Percentiles rank a stretch among this genome's conserved stretches.
phyloP scores from a whole-genome alignment of 2,888 invertebrate genomes.

The Hemicrepidius hirtus region DNA sequence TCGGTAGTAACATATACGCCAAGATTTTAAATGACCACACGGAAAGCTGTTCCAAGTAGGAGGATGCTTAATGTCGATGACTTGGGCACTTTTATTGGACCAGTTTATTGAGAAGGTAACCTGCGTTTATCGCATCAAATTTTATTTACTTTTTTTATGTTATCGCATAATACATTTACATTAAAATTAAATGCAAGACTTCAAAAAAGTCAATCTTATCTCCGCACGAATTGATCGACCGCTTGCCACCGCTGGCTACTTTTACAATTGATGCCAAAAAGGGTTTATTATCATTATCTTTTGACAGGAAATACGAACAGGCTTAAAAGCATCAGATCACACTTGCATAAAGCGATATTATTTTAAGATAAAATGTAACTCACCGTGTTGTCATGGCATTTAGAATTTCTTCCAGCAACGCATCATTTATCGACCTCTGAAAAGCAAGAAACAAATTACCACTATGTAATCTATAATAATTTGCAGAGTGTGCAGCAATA shows the following conservation, averaged over 20 bases:
- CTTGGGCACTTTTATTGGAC: slow-evolving; percentile 56
- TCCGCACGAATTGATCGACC: slow-evolving; percentile 38
- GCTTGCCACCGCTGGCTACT: slow-evolving; percentile 42
- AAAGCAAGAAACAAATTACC: slow-evolving; percentile 54
- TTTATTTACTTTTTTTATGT: slow-evolving; percentile 53
- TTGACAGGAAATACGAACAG: slow-evolving; percentile 25
- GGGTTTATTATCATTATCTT: slow-evolving; percentile 30
- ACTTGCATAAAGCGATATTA: slow-evolving; percentile 11
- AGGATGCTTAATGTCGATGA: slow-evolving; percentile 56
- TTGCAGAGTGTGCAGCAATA: slow-evolving; percentile 20
- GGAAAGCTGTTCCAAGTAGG: slow-evolving; percentile 54
- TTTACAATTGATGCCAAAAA: slow-evolving; percentile 40
- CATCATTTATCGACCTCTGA: slow-evolving; percentile 60
- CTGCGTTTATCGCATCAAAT: slow-evolving; percentile 56
- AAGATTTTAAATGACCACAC: slow-evolving; percentile 57
- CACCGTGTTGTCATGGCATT: slow-evolving; percentile 67
- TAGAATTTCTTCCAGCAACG: slow-evolving; percentile 57
- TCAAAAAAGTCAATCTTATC: slow-evolving; percentile 42
- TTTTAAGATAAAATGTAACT: slow-evolving; percentile 51
- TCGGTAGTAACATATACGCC: slow-evolving; percentile 56
- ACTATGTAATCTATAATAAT: slow-evolving; percentile 33
- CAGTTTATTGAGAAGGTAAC: slow-evolving; percentile 56
- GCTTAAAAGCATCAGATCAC: slow-evolving; percentile 31
- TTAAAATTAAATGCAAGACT: slow-evolving; percentile 54
- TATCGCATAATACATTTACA: slow-evolving; percentile 52